Evolutionary conservation across 2,888 invertebrate genomes (phyloP).

Genomic region (Endotricha flammealis): DNA sequence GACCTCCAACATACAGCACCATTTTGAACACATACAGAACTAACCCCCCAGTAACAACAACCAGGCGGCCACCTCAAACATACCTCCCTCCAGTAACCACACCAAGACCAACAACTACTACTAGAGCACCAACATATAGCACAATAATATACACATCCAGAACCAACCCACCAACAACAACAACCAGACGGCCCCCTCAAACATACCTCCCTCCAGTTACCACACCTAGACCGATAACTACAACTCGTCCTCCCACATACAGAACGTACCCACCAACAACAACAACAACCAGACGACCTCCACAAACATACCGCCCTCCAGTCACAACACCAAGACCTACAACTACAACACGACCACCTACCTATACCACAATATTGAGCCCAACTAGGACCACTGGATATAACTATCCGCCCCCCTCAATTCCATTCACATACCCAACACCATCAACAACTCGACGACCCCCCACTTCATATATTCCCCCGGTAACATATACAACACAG

Average conservation of each 20-base stretch:
- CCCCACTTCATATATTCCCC: too few species aligned
- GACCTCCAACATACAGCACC: constrained; percentile 13
- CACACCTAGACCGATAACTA: constrained; percentile 19
- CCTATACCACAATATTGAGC: neutral
- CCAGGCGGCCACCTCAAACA: constrained; percentile 17
- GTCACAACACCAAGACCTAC: neutral
- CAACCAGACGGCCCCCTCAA: constrained; percentile 12
- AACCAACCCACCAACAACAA: constrained; percentile 11
- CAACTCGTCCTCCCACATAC: constrained; percentile 6
- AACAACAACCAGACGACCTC: constrained; percentile 11
- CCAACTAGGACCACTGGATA: constrained; percentile 42
- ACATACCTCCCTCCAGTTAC: constrained; percentile 14
- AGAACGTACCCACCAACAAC: neutral
- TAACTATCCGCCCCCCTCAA: constrained; percentile 39
- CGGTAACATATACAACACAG: constrained; percentile 17
- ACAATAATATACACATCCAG: constrained; percentile 6
- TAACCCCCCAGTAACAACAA: constrained; percentile 13
- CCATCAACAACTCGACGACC: too few species aligned
- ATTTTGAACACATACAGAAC: constrained; percentile 14
- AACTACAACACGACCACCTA: neutral
- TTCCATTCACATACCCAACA: constrained; percentile 21
- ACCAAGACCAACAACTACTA: constrained; percentile 17
- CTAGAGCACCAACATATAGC: neutral
- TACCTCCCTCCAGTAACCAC: constrained; percentile 23
- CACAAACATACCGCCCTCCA: constrained; percentile 10